phyloP scores from a whole-genome alignment of 2,113 vertebrate genomes.

The Cryptotis parvus region DNA sequence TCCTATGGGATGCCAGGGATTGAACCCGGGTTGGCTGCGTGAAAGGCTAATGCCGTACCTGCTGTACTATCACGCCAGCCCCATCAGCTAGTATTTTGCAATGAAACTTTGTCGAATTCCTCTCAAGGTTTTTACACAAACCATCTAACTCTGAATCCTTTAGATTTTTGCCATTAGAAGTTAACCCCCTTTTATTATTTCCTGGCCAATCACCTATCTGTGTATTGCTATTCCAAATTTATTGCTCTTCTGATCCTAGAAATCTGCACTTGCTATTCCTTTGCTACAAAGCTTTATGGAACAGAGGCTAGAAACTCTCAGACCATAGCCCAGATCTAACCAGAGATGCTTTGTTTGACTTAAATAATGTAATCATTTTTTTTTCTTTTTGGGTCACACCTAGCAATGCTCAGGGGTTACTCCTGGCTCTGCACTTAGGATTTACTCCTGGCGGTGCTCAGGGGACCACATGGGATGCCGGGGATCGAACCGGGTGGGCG shows the following conservation, averaged over 20 bases:
- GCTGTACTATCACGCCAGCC: no score
- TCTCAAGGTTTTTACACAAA: constrained; percentile 45
- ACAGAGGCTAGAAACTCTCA: background rate
- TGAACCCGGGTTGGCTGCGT: no score
- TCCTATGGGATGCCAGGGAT: no score
- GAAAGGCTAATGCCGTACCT: no score
- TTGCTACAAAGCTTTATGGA: constrained; percentile 49
- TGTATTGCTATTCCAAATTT: background rate
- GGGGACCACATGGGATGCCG: no score
- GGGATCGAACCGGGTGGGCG: no score
- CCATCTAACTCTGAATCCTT: background rate
- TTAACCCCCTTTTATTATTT: constrained; percentile 20
- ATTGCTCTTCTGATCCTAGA: constrained; percentile 21
- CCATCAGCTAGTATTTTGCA: no score
- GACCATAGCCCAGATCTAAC: background rate
- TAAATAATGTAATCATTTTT: constrained; percentile 10
- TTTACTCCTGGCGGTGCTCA: no score
- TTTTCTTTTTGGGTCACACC: no score
- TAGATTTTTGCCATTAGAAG: background rate
- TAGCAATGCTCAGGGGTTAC: no score
- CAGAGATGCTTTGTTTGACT: constrained; percentile 12
- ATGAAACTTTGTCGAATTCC: constrained; percentile 38
- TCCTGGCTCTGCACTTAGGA: no score
- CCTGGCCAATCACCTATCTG: background rate
- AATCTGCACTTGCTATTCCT: constrained; percentile 3